Percentiles rank a stretch among this genome's conserved stretches.
phyloP scores from a whole-genome alignment of 2,888 invertebrate species.

The Sphaerophoria taeniata region DNA sequence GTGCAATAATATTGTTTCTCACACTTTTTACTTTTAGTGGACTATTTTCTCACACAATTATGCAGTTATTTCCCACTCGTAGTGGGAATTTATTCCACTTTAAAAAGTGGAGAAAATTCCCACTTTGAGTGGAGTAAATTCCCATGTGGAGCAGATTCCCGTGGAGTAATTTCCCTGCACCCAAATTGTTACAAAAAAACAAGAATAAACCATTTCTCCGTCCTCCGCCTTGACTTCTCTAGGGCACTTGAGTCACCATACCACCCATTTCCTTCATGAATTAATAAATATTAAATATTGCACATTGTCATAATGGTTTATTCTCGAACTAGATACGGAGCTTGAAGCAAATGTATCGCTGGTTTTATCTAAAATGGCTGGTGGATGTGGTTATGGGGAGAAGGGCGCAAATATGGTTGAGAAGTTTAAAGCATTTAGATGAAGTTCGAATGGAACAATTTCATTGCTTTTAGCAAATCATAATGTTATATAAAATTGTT shows the following conservation, averaged over 20 bases:
- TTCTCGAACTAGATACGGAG: constrained; percentile 18
- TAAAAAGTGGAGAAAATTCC: too few relatives aligned
- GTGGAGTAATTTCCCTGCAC: too few relatives aligned
- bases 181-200: constrained; percentile 60
- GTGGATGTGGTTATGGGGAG: constrained; percentile 1
- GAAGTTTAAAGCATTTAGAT: constrained; percentile 63
- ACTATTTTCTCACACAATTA: too few relatives aligned
- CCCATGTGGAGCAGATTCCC: too few relatives aligned
- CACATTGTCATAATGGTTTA: constrained; percentile 64
- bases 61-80: too few relatives aligned
- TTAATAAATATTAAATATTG: constrained; percentile 71
- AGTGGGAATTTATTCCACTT: too few relatives aligned
- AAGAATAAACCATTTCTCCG: neutral
- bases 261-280: constrained; percentile 30
- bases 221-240: neutral
- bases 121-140: too few relatives aligned
- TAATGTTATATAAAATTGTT: constrained; percentile 64
- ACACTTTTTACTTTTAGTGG: too few relatives aligned
- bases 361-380: constrained; percentile 21
- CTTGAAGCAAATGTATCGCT: constrained; percentile 22
- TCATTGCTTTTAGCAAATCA: constrained; percentile 69
- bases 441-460: constrained; percentile 68
- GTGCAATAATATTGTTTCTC: too few relatives aligned
- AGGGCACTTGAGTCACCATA: neutral
- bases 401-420: constrained; percentile 26